Conservation (phyloP, 2,797 vertebrate species). For the Nyctalus aviator region DNA sequence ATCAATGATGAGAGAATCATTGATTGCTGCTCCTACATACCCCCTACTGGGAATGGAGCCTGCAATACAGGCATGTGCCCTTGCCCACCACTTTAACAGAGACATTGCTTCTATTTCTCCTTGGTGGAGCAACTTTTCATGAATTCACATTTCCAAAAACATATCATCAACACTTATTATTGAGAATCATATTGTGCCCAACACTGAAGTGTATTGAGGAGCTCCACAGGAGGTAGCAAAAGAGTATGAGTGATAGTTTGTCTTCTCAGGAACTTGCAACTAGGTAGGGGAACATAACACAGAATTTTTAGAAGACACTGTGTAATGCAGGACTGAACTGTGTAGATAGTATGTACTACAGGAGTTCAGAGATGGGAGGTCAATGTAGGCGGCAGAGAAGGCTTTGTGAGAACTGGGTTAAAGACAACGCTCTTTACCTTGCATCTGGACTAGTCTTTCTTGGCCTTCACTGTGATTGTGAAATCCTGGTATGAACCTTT, state of each 20-base stretch:
- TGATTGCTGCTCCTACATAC: too few relatives aligned
- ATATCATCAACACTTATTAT: not conserved
- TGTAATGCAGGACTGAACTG: not conserved
- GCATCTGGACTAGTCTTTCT: conserved; percentile 31
- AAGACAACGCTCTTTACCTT: conserved; percentile 44
- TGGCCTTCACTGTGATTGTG: conserved; percentile 60
- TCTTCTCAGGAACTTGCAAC: not conserved
- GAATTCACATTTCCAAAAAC: conserved; percentile 36
- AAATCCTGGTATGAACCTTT: conserved; percentile 75
- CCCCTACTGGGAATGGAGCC: too few relatives aligned
- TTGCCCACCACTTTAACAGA: not conserved
- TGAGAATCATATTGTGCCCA: conserved; percentile 11
- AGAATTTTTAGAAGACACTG: conserved; percentile 18
- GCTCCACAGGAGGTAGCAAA: not conserved
- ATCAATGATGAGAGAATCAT: too few relatives aligned
- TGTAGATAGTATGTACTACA: not conserved
- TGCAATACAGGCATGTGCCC: too few relatives aligned
- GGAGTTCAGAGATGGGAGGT: not conserved
- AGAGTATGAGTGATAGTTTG: not conserved
- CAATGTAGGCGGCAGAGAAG: not conserved
- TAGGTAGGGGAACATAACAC: not conserved
- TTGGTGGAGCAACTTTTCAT: not conserved
- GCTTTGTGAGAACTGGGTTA: conserved; percentile 57
- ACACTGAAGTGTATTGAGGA: not conserved
- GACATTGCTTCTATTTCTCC: not conserved